A percentile compares a stretch with the other conserved stretches of the same genome.
Conservation (phyloP, 2,797 vertebrate species). For the Gymnodraco acuticeps region DNA sequence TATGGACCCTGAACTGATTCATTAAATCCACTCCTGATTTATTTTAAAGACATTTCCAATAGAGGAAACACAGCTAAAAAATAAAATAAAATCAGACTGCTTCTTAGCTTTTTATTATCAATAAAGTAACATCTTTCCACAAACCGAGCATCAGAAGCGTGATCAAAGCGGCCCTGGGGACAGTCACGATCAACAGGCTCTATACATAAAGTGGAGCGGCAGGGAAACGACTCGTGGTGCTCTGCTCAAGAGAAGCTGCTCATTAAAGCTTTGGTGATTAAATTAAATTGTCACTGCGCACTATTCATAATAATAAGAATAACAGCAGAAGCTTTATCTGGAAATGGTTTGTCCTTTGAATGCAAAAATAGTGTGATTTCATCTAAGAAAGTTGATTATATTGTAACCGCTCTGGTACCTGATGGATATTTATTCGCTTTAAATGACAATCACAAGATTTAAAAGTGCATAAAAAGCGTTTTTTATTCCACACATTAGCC, state of each 20-base stretch:
- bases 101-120: neutral
- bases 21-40: neutral
- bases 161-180: neutral
- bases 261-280: slow-evolving; percentile 29
- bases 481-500: slow-evolving; percentile 5
- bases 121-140: neutral
- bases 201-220: slow-evolving; percentile 37
- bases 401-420: neutral
- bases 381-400: neutral
- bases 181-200: slow-evolving; percentile 8
- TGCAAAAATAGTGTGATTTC: neutral
- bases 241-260: slow-evolving; percentile 40
- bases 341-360: neutral
- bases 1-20: neutral
- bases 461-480: neutral
- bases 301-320: neutral
- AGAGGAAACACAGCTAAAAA: too few relatives aligned
- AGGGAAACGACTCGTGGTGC: slow-evolving; percentile 24
- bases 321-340: neutral
- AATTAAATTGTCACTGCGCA: slow-evolving; percentile 1
- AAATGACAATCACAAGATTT: neutral
- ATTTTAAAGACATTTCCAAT: neutral
- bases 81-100: neutral
- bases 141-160: neutral
- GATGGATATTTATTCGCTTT: neutral